phyloP scores from a whole-genome alignment of 2,888 invertebrate genomes.

The Ferdinandea cuprea region DNA sequence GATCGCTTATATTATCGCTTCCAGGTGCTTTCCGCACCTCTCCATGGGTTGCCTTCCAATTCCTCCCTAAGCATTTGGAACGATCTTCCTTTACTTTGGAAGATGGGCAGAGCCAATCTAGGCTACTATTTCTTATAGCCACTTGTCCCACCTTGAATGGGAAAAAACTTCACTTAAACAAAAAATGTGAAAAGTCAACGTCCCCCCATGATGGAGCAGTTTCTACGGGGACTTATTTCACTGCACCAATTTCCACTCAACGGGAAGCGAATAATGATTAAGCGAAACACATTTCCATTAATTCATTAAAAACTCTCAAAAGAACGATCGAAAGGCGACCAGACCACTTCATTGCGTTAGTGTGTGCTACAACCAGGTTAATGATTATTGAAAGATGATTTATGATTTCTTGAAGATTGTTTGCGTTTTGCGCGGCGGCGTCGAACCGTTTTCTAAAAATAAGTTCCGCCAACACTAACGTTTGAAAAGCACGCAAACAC shows the following conservation, averaged over 20 bases:
- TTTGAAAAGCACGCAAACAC: neutral
- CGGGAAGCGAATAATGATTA: slow-evolving; percentile 10
- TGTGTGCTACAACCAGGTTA: slow-evolving; percentile 56
- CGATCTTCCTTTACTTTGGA: too few species aligned
- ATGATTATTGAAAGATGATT: slow-evolving; percentile 67
- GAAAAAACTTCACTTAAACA: too few species aligned
- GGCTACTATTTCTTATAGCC: too few species aligned
- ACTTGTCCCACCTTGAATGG: too few species aligned
- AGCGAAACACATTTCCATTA: slow-evolving; percentile 19
- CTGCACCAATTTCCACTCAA: neutral
- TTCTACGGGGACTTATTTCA: neutral
- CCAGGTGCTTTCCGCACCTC: too few species aligned
- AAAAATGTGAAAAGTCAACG: too few species aligned
- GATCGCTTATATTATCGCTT: too few species aligned
- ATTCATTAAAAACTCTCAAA: slow-evolving; percentile 19
- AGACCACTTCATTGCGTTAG: slow-evolving; percentile 9
- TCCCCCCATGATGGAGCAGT: too few species aligned
- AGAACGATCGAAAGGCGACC: neutral
- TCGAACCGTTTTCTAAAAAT: slow-evolving; percentile 44
- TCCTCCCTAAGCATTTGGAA: too few species aligned
- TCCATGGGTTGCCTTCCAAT: too few species aligned
- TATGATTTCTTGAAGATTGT: slow-evolving; percentile 60
- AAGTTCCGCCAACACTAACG: neutral
- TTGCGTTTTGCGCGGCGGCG: slow-evolving; percentile 50
- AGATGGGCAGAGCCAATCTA: too few species aligned